These are phyloP conservation scores for Bolinopsis microptera DNA, from an alignment of 37 sponge, comb jelly and placozoan species.

Conservation along the genomic window DNA sequence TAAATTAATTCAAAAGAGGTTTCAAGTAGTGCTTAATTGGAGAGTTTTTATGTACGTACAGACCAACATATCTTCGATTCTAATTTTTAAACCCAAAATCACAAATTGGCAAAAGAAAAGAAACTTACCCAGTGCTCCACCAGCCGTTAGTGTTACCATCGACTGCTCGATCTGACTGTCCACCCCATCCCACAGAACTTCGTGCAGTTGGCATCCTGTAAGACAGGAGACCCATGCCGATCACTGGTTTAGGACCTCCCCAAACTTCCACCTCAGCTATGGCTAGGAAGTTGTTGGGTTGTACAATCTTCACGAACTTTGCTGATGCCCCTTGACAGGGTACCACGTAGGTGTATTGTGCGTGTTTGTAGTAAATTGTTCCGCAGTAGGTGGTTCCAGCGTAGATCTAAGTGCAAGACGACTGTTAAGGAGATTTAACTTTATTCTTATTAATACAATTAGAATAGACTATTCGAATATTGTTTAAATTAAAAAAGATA, in stretches of 20 bases:
- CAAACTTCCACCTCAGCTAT: not conserved
- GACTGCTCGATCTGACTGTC: not conserved
- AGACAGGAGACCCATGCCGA: not conserved
- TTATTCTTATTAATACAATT: too few species aligned
- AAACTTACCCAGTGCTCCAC: not conserved
- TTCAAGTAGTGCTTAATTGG: not conserved
- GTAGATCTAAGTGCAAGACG: not conserved
- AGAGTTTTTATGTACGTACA: too few species aligned
- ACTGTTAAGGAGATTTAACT: not conserved
- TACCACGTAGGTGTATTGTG: not conserved
- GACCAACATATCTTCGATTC: too few species aligned
- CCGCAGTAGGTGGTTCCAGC: not conserved
- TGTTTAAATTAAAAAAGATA: too few species aligned
- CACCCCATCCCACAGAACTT: not conserved
- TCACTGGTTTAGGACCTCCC: not conserved
- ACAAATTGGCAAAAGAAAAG: too few species aligned
- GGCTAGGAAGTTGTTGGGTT: not conserved
- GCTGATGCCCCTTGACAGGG: not conserved
- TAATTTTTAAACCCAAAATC: too few species aligned
- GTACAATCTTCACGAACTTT: not conserved
- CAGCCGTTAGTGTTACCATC: not conserved
- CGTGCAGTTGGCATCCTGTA: not conserved
- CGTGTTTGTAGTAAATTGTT: not conserved
- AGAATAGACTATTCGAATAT: too few species aligned
- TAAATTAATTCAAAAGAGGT: not conserved